Evolutionary conservation across 1,140 invertebrate genomes (phyloP).

Genomic region (Drosophila simulans): DNA sequence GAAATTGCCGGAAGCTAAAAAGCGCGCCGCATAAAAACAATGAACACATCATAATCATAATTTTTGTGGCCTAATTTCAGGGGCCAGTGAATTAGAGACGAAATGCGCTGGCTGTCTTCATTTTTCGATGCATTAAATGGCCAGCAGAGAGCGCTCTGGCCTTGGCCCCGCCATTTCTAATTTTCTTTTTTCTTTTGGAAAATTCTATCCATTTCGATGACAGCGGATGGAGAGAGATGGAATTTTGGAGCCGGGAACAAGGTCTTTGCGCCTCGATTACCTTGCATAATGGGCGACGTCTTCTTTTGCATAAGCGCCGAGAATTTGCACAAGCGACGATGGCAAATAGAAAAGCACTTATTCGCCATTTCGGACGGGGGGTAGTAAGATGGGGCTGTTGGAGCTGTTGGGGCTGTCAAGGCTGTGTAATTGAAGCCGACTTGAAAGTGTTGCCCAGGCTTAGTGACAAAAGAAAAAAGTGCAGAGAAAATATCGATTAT

Average conservation of each 20-base stretch:
- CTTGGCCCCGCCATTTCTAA: conserved; percentile 16
- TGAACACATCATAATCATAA: conserved; percentile 82
- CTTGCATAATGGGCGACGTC: conserved; percentile 70
- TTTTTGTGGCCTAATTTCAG: conserved; percentile 75
- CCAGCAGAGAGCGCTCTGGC: conserved; percentile 1
- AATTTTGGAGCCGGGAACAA: conserved; percentile 34
- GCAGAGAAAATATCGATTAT: conserved; percentile 47
- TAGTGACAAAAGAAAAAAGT: conserved; percentile 25
- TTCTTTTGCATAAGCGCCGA: conserved; percentile 68
- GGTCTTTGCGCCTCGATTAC: conserved; percentile 69
- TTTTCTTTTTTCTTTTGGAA: background rate
- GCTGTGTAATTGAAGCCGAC: conserved; percentile 74
- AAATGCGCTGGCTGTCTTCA: conserved; percentile 38
- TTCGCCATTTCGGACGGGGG: conserved; percentile 32
- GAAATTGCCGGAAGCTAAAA: conserved; percentile 57
- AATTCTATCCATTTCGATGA: conserved; percentile 38
- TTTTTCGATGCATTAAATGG: conserved; percentile 26
- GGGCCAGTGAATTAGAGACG: conserved; percentile 25
- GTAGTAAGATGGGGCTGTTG: background rate
- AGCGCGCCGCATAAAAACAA: conserved; percentile 70
- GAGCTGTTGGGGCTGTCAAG: conserved; percentile 6
- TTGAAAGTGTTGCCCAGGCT: conserved; percentile 54
- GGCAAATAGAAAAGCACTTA: conserved; percentile 72
- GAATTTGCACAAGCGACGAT: conserved; percentile 58
- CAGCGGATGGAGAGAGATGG: conserved; percentile 36